Evolutionary conservation across 2,888 invertebrate genomes (phyloP), one percentile per base, ranked within the genome.

Genomic region (Cephus runcator): DNA sequence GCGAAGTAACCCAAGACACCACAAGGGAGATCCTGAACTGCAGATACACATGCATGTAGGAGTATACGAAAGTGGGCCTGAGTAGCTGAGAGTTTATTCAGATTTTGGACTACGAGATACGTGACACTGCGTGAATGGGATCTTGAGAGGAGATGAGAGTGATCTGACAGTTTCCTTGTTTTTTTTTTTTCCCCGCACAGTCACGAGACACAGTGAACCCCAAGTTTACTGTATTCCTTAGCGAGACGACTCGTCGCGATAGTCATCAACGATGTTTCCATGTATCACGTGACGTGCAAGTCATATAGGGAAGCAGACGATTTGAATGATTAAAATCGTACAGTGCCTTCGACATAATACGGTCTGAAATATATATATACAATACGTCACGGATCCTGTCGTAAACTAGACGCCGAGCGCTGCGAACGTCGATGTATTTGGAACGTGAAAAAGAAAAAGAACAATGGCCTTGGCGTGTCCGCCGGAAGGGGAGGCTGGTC

Each of bases 401-500:
- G 68, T 3, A 68, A 68, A 73, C 75, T 34, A 34, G 77, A 73
- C 15, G 75, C 40, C 4, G 69, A 77, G 56, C 9, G 9, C 56
- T 9, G 56, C 1, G 56, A 56, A 23, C 23, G 40, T 40, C 15
- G 40, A 1, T 15, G 15, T 36, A n/a, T 23, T 69, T n/a, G 4
- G 23, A 34, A 34, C n/a, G 73, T 23, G 68, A 40, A 12, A 33
- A 73, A 77, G 68, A 56, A 40, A 87, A 88, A 3, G 35, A 35
- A 90, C 90, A 89, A 90, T 90, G 90, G 89, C 90, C 90, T 90
- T 90, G 90, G 90, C 83, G 83, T 82, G 86, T 90, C 89, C 90
- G 88, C 81, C 89, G 90, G 90, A 90, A 89, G 83, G 78, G 73
- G 79, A 80, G 82, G 78, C 79, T 79, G 77, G 31, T 31, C 30